Evolutionary conservation across 2,888 invertebrate species (phyloP), one percentile per base, ranked within the genome.

Genomic region (Linnaemya vulpina): DNA sequence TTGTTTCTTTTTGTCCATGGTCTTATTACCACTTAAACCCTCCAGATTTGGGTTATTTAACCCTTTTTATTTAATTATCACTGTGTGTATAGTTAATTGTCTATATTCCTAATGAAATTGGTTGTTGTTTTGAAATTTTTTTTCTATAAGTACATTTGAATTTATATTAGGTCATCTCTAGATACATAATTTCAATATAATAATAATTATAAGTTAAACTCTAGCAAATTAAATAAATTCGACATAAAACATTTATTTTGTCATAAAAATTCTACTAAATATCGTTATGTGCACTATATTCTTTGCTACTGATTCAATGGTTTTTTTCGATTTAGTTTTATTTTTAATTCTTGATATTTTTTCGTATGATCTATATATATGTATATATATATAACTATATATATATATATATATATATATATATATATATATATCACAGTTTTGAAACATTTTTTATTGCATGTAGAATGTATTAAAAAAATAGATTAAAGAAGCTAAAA

Each of bases 381-480:
- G n/a, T n/a, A n/a, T n/a, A n/a, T n/a, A n/a, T n/a, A n/a, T n/a
- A n/a, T n/a, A n/a, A n/a, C n/a, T n/a, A n/a, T n/a, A n/a, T n/a
- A n/a, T n/a, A n/a, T n/a, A n/a, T n/a, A n/a, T n/a, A n/a, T n/a
- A n/a, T n/a, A n/a, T n/a, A n/a, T n/a, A n/a, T 30, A 17, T 58
- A 58, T 38, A 11, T 22, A 53, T 5, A 49, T 5, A 49, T 10
- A 53, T 17, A n/a, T 30, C 51, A 70, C 46, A 58, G 22, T 22
- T 58, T 67, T 53, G 67, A 25, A 80, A 67, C 7, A 62, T 60
- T 58, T 75, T 46, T 60, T 15, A 73, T 13, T 63, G 25, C 22
- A 75, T 68, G 20, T 51, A 38, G 35, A 68, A 83, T 55, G 77
- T 82, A 86, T 81, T 60, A 38, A 73, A 84, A 78, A 87, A 78